Evolutionary conservation across 1,140 invertebrate genomes (phyloP).

Genomic region (Samia ricini): DNA sequence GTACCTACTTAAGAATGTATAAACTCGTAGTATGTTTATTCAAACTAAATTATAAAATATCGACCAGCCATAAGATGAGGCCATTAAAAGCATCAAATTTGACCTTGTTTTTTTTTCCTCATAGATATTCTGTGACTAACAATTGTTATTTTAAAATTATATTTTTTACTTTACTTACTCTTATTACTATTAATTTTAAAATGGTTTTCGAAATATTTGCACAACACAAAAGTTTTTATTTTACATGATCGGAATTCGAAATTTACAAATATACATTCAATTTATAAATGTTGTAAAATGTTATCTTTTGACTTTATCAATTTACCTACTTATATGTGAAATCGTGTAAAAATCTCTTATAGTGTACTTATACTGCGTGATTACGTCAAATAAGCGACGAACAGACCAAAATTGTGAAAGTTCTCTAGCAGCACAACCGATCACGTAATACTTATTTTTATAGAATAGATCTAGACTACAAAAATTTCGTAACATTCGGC

Average conservation of each 20-base stretch:
- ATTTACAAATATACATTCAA: not conserved
- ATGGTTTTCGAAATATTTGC: no score
- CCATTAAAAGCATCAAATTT: not conserved
- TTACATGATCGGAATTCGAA: no score
- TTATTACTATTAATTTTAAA: no score
- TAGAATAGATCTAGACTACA: not conserved
- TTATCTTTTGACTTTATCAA: not conserved
- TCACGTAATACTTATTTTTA: not conserved
- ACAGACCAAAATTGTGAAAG: not conserved
- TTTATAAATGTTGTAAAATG: not conserved
- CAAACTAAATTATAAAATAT: not conserved
- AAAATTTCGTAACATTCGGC: not conserved
- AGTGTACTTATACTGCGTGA: not conserved
- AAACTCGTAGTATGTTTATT: not conserved
- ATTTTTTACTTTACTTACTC: no score
- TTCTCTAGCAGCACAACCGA: slow-evolving; percentile 4
- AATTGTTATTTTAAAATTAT: no score
- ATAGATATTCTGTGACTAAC: no score
- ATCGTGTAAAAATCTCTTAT: not conserved
- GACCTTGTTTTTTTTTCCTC: not conserved
- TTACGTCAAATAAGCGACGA: not conserved
- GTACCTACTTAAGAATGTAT: not conserved
- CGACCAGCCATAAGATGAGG: no score
- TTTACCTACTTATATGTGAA: not conserved
- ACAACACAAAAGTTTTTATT: no score